phyloP scores from a whole-genome alignment of 2,113 vertebrate species.

The Menidia beryllina region DNA sequence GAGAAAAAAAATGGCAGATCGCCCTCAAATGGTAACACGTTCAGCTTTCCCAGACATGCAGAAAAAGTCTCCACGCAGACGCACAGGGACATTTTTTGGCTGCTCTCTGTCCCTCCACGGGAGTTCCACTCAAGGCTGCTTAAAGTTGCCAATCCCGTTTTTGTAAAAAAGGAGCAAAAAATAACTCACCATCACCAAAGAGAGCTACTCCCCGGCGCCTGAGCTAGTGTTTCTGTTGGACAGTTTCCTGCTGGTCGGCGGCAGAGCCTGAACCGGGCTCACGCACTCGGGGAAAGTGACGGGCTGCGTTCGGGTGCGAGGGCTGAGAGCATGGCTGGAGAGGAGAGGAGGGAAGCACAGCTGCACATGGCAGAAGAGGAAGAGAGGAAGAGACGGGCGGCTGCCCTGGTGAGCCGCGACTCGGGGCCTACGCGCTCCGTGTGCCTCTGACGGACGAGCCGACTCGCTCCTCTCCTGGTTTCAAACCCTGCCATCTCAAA shows the following conservation, averaged over 20 bases:
- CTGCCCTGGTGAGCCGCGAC: slow-evolving; percentile 48
- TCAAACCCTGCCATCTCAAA: slow-evolving; percentile 85
- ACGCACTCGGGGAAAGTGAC: slow-evolving; percentile 59
- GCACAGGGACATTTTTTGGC: background rate
- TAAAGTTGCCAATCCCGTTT: slow-evolving; percentile 12
- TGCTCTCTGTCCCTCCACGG: background rate
- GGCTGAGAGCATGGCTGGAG: slow-evolving; percentile 53
- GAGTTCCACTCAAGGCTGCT: slow-evolving; percentile 3
- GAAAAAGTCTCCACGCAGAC: background rate
- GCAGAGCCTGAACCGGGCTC: slow-evolving; percentile 64
- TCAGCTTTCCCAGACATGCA: too few relatives aligned
- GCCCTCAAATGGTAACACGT: too few relatives aligned
- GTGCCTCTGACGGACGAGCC: slow-evolving; percentile 72
- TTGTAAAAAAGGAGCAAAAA: slow-evolving; percentile 13
- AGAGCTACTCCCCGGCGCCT: slow-evolving; percentile 66
- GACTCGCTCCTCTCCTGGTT: slow-evolving; percentile 73
- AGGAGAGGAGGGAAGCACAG: slow-evolving; percentile 61
- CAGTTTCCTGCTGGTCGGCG: slow-evolving; percentile 58
- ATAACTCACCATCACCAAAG: slow-evolving; percentile 83
- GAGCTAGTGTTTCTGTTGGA: slow-evolving; percentile 60
- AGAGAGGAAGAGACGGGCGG: slow-evolving; percentile 56
- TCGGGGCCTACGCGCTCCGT: slow-evolving; percentile 67
- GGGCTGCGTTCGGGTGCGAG: slow-evolving; percentile 67
- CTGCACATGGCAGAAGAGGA: slow-evolving; percentile 56
- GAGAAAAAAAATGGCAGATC: background rate